Conservation (phyloP, 2,113 vertebrate genomes). For the human (Homo sapiens) region GRCh38 chr3:171961501-171962000, state of each 20-base stretch:
- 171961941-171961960: too few relatives aligned
- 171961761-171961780: neutral
- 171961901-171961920: neutral
- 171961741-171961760: neutral
- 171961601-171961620: neutral
- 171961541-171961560: neutral
- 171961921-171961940: too few relatives aligned
- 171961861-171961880: neutral
- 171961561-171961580: neutral
- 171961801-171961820: neutral
- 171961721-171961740: neutral
- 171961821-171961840: neutral
- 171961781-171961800: neutral
- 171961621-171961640: neutral
- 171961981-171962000: too few relatives aligned
- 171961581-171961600: neutral
- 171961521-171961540: neutral
- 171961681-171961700: neutral
- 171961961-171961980: too few relatives aligned
- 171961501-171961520: neutral
- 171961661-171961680: neutral
- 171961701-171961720: neutral
- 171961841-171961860: neutral
- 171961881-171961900: constrained; percentile 15
- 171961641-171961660: neutral